Conservation (phyloP, 2,888 invertebrate genomes). For the Aleiodes testaceus region DNA sequence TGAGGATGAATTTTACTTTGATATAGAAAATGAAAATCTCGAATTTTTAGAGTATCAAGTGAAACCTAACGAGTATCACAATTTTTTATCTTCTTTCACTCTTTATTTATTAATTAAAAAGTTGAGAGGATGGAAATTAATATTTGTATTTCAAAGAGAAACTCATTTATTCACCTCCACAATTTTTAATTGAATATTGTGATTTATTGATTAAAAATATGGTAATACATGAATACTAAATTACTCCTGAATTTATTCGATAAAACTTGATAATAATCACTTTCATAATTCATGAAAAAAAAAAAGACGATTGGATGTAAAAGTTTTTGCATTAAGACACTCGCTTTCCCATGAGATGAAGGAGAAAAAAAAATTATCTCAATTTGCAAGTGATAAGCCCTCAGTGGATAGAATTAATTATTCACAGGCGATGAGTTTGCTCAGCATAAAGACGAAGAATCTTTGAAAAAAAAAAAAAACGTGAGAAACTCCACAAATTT, state of each 20-base stretch:
- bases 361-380: slow-evolving; percentile 1
- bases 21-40: not conserved
- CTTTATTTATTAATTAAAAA: not conserved
- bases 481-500: slow-evolving; percentile 6
- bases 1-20: not conserved
- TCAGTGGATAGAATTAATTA: slow-evolving; percentile 21
- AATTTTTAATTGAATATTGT: not conserved
- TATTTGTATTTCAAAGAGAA: not conserved
- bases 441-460: not conserved
- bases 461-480: not conserved
- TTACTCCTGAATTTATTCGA: not conserved
- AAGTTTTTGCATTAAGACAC: slow-evolving; percentile 17
- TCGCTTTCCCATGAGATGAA: slow-evolving; percentile 1
- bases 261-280: not conserved
- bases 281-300: slow-evolving; percentile 1
- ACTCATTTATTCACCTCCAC: not conserved
- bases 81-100: not conserved
- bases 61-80: not conserved
- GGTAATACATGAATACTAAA: not conserved
- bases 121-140: not conserved
- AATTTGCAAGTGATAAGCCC: slow-evolving; percentile 36
- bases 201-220: slow-evolving; percentile 15
- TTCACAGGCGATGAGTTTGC: slow-evolving; percentile 22
- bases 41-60: not conserved
- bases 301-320: slow-evolving; percentile 4